phyloP scores from a whole-genome alignment of 2,888 invertebrate genomes.

The Dicyrtomina minuta region DNA sequence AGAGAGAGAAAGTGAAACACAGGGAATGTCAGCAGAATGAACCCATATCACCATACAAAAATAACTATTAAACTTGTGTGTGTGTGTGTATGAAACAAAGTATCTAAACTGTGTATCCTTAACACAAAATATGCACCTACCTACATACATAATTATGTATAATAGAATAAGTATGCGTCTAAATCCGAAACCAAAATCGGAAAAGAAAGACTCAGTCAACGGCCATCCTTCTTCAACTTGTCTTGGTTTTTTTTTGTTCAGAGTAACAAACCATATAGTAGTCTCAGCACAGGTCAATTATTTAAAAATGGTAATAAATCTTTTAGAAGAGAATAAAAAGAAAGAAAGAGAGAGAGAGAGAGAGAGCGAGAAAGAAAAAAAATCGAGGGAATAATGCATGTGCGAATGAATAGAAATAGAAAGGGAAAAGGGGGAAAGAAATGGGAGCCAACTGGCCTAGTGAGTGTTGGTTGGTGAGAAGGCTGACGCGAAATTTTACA shows the following conservation, averaged over 20 bases:
- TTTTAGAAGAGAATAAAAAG: conserved; percentile 23
- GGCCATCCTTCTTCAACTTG: conserved; percentile 6
- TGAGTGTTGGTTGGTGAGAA: conserved; percentile 4
- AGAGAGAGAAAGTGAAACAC: no score
- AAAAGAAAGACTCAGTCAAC: not conserved
- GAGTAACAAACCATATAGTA: not conserved
- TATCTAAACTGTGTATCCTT: no score
- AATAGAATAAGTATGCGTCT: no score
- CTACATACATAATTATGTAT: no score
- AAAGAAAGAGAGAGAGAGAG: not conserved
- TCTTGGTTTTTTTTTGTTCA: conserved; percentile 5
- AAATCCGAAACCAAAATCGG: no score
- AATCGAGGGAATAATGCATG: conserved; percentile 18
- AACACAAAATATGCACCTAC: no score
- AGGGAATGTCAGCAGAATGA: no score
- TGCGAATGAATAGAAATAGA: conserved; percentile 18
- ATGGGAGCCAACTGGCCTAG: conserved; percentile 27
- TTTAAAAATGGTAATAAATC: conserved; percentile 33
- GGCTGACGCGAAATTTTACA: not conserved
- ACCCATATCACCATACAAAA: no score
- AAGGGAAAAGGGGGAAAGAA: conserved; percentile 1
- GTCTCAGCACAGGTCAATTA: conserved; percentile 21
- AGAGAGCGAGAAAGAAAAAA: no score
- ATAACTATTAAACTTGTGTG: no score
- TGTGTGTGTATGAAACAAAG: no score